A percentile compares a stretch with the other conserved stretches of the same genome.
These are phyloP conservation scores for Pomatostomus ruficeps DNA, from an alignment of 2,113 vertebrate genomes.

Conservation along the genomic window DNA sequence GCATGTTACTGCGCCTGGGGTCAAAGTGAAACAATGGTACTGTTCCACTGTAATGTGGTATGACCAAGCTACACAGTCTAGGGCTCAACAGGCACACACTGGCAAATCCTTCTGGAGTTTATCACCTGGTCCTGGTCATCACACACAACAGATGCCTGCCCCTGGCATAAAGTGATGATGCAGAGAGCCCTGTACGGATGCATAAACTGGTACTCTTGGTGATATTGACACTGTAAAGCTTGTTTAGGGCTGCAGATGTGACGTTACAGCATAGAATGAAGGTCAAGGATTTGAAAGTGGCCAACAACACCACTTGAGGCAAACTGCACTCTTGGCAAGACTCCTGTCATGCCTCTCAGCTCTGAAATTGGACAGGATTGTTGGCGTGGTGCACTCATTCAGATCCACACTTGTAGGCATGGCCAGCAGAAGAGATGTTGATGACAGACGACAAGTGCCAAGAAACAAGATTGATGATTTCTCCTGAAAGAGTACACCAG, in stretches of 20 bases:
- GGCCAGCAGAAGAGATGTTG: slow-evolving; percentile 16
- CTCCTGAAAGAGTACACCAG: slow-evolving; percentile 1
- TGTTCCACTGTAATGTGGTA: background rate
- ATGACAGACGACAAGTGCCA: slow-evolving; percentile 30
- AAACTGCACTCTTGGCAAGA: slow-evolving; percentile 2
- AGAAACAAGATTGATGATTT: slow-evolving; percentile 35
- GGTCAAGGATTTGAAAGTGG: background rate
- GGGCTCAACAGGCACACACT: background rate
- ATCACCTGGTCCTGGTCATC: background rate
- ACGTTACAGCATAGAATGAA: background rate
- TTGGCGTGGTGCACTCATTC: background rate
- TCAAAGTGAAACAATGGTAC: background rate
- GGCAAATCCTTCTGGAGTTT: background rate
- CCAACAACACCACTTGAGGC: background rate
- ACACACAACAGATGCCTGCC: background rate
- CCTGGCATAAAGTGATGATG: background rate
- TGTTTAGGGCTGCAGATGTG: background rate
- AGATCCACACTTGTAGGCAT: background rate
- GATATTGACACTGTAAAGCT: background rate
- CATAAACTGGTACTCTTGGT: background rate
- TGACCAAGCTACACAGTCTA: background rate
- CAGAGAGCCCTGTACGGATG: background rate
- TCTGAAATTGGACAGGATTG: slow-evolving; percentile 18
- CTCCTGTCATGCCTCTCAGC: background rate
- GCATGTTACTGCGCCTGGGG: background rate